These are phyloP conservation scores for Drosophila parthenogenetica DNA, from an alignment of 2,888 invertebrate genomes.

Conservation along the genomic window DNA sequence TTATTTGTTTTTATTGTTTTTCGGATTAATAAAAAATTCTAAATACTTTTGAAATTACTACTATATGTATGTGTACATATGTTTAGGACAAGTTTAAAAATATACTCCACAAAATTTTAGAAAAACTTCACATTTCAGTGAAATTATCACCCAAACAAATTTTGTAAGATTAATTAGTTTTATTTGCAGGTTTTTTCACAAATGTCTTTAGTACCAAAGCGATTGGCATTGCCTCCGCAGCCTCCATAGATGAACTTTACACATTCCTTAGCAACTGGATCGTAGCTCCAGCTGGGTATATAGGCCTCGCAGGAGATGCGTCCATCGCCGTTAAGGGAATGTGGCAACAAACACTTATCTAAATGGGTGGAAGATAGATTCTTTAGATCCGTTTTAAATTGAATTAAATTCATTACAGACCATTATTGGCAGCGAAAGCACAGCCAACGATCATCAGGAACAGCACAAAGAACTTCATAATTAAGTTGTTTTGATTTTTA, in stretches of 20 bases:
- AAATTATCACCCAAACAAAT: too few relatives aligned
- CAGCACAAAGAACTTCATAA: slow-evolving; percentile 12
- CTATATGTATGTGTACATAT: too few relatives aligned
- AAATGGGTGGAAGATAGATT: background rate
- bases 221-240: slow-evolving; percentile 70
- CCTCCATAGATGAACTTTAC: slow-evolving; percentile 65
- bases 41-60: too few relatives aligned
- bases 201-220: slow-evolving; percentile 44
- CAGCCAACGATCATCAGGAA: slow-evolving; percentile 5
- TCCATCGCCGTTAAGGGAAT: slow-evolving; percentile 57
- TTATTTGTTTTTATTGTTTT: too few relatives aligned
- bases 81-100: too few relatives aligned
- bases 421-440: slow-evolving; percentile 19
- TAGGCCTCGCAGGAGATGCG: slow-evolving; percentile 51
- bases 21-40: too few relatives aligned
- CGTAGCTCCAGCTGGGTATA: slow-evolving; percentile 56
- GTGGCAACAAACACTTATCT: slow-evolving; percentile 61
- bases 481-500: background rate
- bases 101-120: too few relatives aligned
- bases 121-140: too few relatives aligned
- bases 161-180: too few relatives aligned
- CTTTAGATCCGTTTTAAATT: background rate
- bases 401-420: slow-evolving; percentile 4
- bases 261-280: slow-evolving; percentile 49
- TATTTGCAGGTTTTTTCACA: slow-evolving; percentile 48